These are phyloP conservation scores for Hylomyscus alleni DNA, from an alignment of 2,797 vertebrate species.

Conservation along the genomic window DNA sequence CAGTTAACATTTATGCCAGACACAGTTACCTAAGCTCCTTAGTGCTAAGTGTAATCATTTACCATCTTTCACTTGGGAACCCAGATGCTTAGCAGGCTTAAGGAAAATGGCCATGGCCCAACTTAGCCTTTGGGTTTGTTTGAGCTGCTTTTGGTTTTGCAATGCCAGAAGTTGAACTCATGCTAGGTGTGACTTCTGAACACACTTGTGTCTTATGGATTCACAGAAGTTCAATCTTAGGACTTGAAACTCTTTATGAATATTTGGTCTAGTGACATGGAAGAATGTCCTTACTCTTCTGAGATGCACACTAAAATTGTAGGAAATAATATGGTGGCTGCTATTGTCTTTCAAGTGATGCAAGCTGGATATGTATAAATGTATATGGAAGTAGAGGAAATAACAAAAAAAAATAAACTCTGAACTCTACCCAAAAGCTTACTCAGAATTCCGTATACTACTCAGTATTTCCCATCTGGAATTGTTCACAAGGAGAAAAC, in stretches of 20 bases:
- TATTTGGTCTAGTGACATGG: not conserved
- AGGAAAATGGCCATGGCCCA: constrained; percentile 24
- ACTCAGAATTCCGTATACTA: not conserved
- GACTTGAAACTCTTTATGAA: not conserved
- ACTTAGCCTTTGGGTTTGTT: not conserved
- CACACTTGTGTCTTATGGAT: not conserved
- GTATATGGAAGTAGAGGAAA: not conserved
- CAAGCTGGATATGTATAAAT: not conserved
- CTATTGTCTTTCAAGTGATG: constrained; percentile 25
- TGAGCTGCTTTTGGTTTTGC: not conserved
- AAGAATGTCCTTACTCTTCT: not conserved
- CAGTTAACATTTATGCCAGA: not conserved
- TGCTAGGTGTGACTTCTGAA: not conserved
- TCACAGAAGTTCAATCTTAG: not conserved
- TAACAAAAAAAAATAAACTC: constrained; percentile 18
- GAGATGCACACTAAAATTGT: not conserved
- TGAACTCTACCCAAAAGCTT: not conserved
- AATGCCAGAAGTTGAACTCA: not conserved
- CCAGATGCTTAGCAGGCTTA: not conserved
- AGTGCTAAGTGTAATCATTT: not conserved
- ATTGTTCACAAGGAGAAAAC: not conserved
- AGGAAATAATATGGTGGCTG: not conserved
- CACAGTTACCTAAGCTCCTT: not conserved
- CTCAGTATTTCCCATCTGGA: constrained; percentile 12
- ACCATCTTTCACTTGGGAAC: not conserved